These are phyloP conservation scores for Cecropterus lyciades DNA, from an alignment of 1,140 invertebrate species.

Conservation along the genomic window DNA sequence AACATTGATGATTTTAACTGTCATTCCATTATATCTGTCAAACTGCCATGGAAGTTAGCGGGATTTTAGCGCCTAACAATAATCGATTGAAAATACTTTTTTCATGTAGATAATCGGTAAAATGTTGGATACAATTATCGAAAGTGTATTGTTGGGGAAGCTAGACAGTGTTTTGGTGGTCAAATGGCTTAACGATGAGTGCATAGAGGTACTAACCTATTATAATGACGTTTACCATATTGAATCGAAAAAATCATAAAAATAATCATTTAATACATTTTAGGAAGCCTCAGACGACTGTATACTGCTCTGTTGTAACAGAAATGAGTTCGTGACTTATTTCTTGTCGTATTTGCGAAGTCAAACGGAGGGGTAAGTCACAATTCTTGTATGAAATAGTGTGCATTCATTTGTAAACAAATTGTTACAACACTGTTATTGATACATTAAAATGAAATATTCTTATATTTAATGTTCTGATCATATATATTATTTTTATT, in stretches of 20 bases:
- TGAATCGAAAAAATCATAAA: constrained; percentile 12
- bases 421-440: too few relatives aligned
- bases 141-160: constrained; percentile 69
- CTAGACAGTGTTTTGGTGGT: constrained; percentile 58
- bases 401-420: constrained; percentile 29
- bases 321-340: constrained; percentile 68
- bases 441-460: too few relatives aligned
- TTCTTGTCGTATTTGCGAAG: constrained; percentile 71
- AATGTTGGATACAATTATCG: constrained; percentile 73
- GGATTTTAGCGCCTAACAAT: constrained; percentile 49
- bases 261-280: constrained; percentile 44
- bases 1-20: too few relatives aligned
- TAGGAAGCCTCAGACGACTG: constrained; percentile 68
- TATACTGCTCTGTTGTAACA: constrained; percentile 66
- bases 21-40: constrained; percentile 29
- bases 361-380: constrained; percentile 68
- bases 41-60: constrained; percentile 35
- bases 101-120: constrained; percentile 46
- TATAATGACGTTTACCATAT: constrained; percentile 21
- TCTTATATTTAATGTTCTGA: not conserved
- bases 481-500: too few relatives aligned
- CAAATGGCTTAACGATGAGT: constrained; percentile 69
- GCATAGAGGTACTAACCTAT: constrained; percentile 72
- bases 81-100: constrained; percentile 50
- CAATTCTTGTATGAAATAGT: not conserved